Evolutionary conservation across 2,888 invertebrate species (phyloP).

Genomic region (Patella caerulea): DNA sequence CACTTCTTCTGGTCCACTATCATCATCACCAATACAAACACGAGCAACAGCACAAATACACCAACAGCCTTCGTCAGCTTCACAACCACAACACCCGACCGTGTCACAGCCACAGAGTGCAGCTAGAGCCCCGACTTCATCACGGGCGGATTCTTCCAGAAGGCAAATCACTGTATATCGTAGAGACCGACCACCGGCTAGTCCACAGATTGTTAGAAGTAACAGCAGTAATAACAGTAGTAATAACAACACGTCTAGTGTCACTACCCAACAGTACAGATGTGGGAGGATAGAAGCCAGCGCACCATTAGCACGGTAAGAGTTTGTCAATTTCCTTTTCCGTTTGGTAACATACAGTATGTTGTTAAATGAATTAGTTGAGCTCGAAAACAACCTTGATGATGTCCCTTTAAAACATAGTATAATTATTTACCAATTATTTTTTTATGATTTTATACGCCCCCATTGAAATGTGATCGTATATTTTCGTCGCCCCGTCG

Average conservation of each 20-base stretch:
- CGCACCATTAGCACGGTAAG: slow-evolving; percentile 4
- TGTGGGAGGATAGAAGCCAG: neutral
- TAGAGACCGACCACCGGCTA: neutral
- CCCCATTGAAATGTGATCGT: too few relatives aligned
- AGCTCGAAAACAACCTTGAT: neutral
- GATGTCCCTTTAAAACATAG: neutral
- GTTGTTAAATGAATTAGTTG: too few relatives aligned
- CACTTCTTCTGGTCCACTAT: neutral
- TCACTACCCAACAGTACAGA: neutral
- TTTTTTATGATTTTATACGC: too few relatives aligned
- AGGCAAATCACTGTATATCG: neutral
- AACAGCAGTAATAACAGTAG: neutral
- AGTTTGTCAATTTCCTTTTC: too few relatives aligned
- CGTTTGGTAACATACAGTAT: neutral
- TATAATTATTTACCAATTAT: neutral
- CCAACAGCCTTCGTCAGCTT: neutral
- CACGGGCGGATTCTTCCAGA: neutral
- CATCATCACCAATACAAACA: neutral
- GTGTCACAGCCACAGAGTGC: neutral
- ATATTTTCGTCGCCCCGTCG: too few relatives aligned
- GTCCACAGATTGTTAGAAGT: neutral
- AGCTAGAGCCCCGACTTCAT: neutral
- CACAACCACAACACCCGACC: neutral
- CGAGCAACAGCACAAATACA: neutral
- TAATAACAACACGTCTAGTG: neutral